Evolutionary conservation across 2,113 vertebrate species (phyloP), one percentile per base, ranked within the genome.

Genomic region (Ceyx melanurus): DNA sequence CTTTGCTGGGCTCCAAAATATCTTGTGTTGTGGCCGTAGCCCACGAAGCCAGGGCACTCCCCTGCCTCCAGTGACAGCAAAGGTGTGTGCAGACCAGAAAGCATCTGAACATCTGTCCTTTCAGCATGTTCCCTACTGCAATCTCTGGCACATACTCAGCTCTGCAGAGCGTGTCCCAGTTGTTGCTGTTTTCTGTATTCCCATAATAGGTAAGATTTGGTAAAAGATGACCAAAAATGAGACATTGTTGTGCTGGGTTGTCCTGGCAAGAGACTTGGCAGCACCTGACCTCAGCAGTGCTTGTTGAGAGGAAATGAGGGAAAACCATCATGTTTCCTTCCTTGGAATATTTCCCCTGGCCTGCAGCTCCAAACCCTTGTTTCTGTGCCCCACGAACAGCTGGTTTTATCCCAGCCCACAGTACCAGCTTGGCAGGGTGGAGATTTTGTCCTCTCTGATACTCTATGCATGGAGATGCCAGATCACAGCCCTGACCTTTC

Each of bases 291-390:
- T 93, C 28, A 26, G 54, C 77, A 57, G 33, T 1, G 10, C 70
- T 50, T 3, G 1, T 37, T 1, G 3, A 54, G 73, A 84, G 90
- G 88, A 84, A 87, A 64, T 26, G 60, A 48, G 19, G 78, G 71
- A 87, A 83, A 94, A 60, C 43, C 71, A 77, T 28, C 6, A 1
- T 60, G 5, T 88, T 89, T 93, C 48, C 82, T 85, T 76, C 71
- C 79, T 26, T 91, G 79, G 78, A 82, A 86, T 85, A 79, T 79
- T 85, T 85, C 11, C 66, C 28, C 33, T 89, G 77, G 26, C 77
- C 73, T 81, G 74, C 74, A 71, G 73, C 53, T 50, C 35, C 5
- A 0, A 48, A 18, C 87, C 90, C 71, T 89, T 53, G 20, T 76
- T 94, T 82, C 57, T 65, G 33, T 95, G 45, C 71, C 74, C 40